Evolutionary conservation across 2,888 invertebrate species (phyloP).

Genomic region (Phortica okadai): DNA sequence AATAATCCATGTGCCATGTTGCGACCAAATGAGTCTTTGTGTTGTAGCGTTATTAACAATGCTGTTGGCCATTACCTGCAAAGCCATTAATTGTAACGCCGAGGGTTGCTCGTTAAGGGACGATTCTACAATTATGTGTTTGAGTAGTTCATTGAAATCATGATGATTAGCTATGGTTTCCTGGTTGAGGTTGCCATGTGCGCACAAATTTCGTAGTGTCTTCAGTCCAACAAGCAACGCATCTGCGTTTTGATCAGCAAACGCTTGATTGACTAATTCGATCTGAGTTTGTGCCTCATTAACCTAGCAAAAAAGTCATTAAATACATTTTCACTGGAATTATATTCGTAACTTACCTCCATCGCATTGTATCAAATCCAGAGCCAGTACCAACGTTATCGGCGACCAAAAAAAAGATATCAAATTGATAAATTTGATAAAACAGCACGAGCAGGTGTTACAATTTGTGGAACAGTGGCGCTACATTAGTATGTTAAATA

Average conservation of each 20-base stretch:
- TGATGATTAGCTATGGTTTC: constrained; percentile 41
- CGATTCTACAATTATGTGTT: constrained; percentile 38
- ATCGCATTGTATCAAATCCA: not conserved
- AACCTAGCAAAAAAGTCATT: not conserved
- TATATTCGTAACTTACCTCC: not conserved
- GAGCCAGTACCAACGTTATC: too few species aligned
- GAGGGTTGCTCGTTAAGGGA: constrained; percentile 39
- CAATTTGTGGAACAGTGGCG: too few species aligned
- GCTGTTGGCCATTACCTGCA: constrained; percentile 72
- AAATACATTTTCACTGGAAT: not conserved
- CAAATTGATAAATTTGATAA: too few species aligned
- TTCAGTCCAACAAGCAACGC: not conserved
- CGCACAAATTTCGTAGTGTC: constrained; percentile 5
- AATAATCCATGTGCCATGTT: constrained; percentile 56
- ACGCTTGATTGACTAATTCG: not conserved
- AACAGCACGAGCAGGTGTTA: too few species aligned
- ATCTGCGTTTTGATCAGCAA: not conserved
- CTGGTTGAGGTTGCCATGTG: not conserved
- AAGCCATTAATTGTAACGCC: constrained; percentile 55
- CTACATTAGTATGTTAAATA: too few species aligned
- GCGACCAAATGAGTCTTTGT: constrained; percentile 68
- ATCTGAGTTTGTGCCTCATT: not conserved
- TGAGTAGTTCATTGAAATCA: constrained; percentile 41
- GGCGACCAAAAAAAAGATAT: too few species aligned
- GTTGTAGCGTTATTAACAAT: constrained; percentile 69